These are phyloP conservation scores for Diplogasteroides magnus DNA, from an alignment of 1,140 invertebrate species.

Conservation along the genomic window DNA sequence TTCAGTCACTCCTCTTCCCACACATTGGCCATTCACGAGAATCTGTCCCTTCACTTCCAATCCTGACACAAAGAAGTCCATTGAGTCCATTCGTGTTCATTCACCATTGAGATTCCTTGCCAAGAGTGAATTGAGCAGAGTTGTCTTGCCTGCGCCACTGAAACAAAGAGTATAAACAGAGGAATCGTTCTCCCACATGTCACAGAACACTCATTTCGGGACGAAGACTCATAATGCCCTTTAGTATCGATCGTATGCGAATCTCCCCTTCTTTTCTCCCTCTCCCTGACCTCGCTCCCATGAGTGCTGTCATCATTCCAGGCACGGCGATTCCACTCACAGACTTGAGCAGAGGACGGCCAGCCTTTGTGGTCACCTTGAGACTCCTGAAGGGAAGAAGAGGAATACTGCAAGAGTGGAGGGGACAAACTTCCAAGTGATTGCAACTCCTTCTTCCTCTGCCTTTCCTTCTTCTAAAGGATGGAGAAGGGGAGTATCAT, in stretches of 20 bases:
- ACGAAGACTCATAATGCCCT: too few species aligned
- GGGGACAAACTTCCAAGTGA: neutral
- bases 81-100: neutral
- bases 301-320: constrained; percentile 38
- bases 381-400: constrained; percentile 3
- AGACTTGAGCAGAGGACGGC: constrained; percentile 9
- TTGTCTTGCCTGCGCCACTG: constrained; percentile 51
- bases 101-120: constrained; percentile 36
- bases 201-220: too few species aligned
- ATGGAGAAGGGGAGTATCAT: neutral
- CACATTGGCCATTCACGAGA: constrained; percentile 28
- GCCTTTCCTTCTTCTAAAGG: neutral
- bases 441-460: neutral
- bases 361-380: constrained; percentile 19
- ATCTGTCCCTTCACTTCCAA: constrained; percentile 39
- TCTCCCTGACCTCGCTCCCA: constrained; percentile 36
- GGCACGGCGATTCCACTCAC: constrained; percentile 37
- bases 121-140: constrained; percentile 42
- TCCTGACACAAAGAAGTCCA: constrained; percentile 13
- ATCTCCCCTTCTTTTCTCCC: too few species aligned
- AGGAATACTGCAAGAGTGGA: neutral
- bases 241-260: too few species aligned
- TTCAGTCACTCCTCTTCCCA: constrained; percentile 51
- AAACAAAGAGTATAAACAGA: constrained; percentile 18
- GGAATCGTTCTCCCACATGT: too few species aligned